Base-by-base conservation (phyloP, 2,797 vertebrate genomes). In the Lithobates pipiens region DNA sequence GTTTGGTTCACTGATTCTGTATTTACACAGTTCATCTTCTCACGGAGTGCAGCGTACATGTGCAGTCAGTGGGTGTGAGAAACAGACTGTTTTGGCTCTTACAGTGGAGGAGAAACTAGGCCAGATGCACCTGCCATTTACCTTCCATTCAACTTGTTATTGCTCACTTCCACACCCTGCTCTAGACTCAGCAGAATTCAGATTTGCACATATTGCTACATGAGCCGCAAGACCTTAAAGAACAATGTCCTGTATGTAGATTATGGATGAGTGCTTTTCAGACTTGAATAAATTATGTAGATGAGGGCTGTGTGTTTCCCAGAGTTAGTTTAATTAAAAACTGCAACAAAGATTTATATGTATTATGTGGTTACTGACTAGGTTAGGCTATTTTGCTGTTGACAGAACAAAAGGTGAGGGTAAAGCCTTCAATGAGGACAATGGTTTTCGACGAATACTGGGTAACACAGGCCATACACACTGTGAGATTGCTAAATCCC, bases 31-130 rank as follows among this genome's bases (percentile, higher is more conserved):
- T 76, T 29, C n/a, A 63, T 32, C 71, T 69, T 34, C 46, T 25
- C 21, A 71, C 42, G 34, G 67, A 54, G 34, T 23, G 18, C 27
- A 46, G 34, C 15, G 44, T 70, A 70, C 67, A 36, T 25, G 68
- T 61, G 44, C 23, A 54, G 42, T 72, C n/a, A 57, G 27, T 77
- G 82, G 82, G 82, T 77, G 82, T 84, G 82, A 57, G 82, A 77
- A 39, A 42, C 32, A 29, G 5, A 10, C 42, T 70, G 46, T 57
- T 61, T 71, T 77, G 73, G 57, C 69, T 83, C 61, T 10, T 61
- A 63, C 34, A 13, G 81, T 7, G 29, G 25, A 39, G 70, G n/a
- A 29, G 70, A 10, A 71, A 63, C 44, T 44, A 57, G 74, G 75
- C 34, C 46, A 71, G 67, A 61, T 54, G 67, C 65, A 84, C 74